Evolutionary conservation across 2,888 invertebrate genomes (phyloP).

Genomic region (Lapara coniferarum): DNA sequence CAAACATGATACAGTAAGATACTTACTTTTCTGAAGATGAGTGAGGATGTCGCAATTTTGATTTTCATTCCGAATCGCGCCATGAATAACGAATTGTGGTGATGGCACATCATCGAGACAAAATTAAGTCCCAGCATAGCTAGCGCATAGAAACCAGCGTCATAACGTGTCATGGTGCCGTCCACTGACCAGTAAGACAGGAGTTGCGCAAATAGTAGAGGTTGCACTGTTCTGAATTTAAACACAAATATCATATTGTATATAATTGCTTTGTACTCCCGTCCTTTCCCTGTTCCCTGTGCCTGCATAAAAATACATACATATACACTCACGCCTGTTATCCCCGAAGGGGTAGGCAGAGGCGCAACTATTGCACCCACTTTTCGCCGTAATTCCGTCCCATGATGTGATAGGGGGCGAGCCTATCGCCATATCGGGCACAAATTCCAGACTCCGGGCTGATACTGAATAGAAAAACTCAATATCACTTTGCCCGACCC

Average conservation of each 20-base stretch:
- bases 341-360: too few relatives aligned
- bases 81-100: constrained; percentile 87
- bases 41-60: constrained; percentile 87
- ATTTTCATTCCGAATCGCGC: constrained; percentile 87
- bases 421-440: too few relatives aligned
- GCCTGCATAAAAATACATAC: too few relatives aligned
- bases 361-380: too few relatives aligned
- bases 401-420: too few relatives aligned
- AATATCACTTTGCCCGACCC: too few relatives aligned
- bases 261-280: neutral
- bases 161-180: constrained; percentile 52
- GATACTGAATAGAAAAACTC: too few relatives aligned
- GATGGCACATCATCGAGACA: constrained; percentile 84
- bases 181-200: constrained; percentile 81
- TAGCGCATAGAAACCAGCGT: constrained; percentile 84
- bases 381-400: too few relatives aligned
- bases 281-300: too few relatives aligned
- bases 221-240: constrained; percentile 73
- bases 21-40: constrained; percentile 90
- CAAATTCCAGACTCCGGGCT: too few relatives aligned
- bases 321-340: too few relatives aligned
- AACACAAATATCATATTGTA: neutral
- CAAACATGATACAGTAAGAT: constrained; percentile 15
- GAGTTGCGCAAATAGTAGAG: constrained; percentile 78
- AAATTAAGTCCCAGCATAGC: constrained; percentile 77